A percentile compares a stretch with the other conserved stretches of the same genome.
Conservation (phyloP, 2,888 invertebrate genomes). For the Belgica antarctica region DNA sequence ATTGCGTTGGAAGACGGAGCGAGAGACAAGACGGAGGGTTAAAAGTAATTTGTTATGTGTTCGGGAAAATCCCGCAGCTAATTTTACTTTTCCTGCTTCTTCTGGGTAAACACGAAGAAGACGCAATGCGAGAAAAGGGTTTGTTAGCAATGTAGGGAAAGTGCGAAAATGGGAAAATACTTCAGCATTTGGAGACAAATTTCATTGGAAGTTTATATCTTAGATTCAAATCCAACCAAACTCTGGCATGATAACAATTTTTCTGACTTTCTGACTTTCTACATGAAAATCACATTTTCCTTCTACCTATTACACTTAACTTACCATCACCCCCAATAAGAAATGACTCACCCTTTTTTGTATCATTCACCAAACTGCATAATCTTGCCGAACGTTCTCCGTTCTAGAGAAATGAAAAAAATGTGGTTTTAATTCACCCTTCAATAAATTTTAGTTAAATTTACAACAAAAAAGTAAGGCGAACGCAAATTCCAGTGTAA, state of each 20-base stretch:
- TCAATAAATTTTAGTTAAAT: constrained; percentile 21
- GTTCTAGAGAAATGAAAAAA: background rate
- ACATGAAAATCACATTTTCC: too few species aligned
- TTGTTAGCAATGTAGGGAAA: too few species aligned
- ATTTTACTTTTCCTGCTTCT: constrained; percentile 33
- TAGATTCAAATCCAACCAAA: too few species aligned
- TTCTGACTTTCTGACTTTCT: too few species aligned
- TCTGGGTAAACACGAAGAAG: background rate
- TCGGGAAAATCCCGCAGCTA: constrained; percentile 43
- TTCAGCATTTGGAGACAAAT: too few species aligned
- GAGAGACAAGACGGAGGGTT: constrained; percentile 22
- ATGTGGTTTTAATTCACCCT: constrained; percentile 2
- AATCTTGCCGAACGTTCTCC: background rate
- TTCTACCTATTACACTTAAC: too few species aligned
- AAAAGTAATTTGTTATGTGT: constrained; percentile 44
- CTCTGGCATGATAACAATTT: too few species aligned
- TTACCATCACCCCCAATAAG: too few species aligned
- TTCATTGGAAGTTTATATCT: too few species aligned
- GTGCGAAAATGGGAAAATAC: too few species aligned
- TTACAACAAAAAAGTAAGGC: background rate
- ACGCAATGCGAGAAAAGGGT: too few species aligned
- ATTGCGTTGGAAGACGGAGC: background rate
- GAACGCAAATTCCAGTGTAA: background rate
- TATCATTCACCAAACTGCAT: constrained; percentile 10
- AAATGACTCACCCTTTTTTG: constrained; percentile 17